Base-by-base conservation (phyloP, 2,113 vertebrate genomes). In the Notothenia coriiceps region DNA sequence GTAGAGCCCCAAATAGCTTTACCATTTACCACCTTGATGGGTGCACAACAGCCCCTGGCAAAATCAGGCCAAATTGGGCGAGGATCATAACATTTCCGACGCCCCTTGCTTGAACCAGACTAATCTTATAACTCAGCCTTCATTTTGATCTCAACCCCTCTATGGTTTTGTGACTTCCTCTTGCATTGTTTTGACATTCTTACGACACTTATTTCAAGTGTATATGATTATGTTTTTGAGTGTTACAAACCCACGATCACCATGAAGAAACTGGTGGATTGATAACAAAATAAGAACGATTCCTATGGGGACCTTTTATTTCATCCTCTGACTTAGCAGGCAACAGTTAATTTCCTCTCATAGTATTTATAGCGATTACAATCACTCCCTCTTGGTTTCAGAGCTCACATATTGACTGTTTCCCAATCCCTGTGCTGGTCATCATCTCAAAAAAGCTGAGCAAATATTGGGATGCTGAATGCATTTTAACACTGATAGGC, bases 321-420 rank as follows among this genome's bases (percentile, higher is more conserved):
- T 86, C 81, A 67, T 75, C 50, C 44, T 47, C n/a, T 70, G 70
- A 73, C 62, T 83, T 72, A 61, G 69, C 77, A 69, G 70, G 80
- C 61, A 62, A 55, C 64, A 20, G 49, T 64, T 88, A 70, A 85
- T 88, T 87, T 88, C 79, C 77, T 88, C 67, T 88, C 84, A 70
- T 79, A 79, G 80, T 70, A 85, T 83, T 87, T 17, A 8, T 71
- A 57, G 75, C 62, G 55, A 68, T 86, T 72, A 73, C 71, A 81
- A 86, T 86, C 71, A 60, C 79, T 62, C 49, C 69, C 70, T 82
- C 76, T 78, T 69, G 59, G 83, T 81, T 88, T 89, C 72, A 70
- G 44, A 70, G 55, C 51, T 77, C 47, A 63, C 54, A 81, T 52
- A 70, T 56, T 62, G 77, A 76, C 81, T 63, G 64, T 56, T 64